These are phyloP conservation scores for Ophion obscuratus DNA, from an alignment of 2,888 invertebrate genomes.

Conservation along the genomic window DNA sequence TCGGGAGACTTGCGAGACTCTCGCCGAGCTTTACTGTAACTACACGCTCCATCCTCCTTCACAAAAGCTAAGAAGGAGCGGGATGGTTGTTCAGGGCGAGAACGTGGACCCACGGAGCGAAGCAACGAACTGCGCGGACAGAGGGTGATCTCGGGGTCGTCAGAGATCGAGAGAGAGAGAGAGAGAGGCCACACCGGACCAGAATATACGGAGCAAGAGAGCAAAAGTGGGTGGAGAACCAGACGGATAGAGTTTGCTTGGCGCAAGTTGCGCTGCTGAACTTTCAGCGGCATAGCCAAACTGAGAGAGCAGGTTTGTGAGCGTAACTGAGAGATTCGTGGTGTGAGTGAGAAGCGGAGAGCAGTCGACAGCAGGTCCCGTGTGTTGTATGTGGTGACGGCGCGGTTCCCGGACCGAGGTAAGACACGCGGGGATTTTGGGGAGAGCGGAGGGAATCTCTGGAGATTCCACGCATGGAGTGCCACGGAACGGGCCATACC, in stretches of 20 bases:
- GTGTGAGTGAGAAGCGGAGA: constrained; percentile 52
- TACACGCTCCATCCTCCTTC: constrained; percentile 53
- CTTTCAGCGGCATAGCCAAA: constrained; percentile 65
- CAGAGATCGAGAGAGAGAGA: constrained; percentile 55
- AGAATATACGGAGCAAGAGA: constrained; percentile 45
- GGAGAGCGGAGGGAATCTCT: constrained; percentile 76
- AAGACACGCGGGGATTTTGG: constrained; percentile 61
- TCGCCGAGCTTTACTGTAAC: constrained; percentile 47
- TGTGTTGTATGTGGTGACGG: constrained; percentile 68
- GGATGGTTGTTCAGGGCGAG: constrained; percentile 51
- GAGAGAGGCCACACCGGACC: constrained; percentile 28
- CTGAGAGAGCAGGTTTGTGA: constrained; percentile 61
- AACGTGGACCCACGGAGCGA: constrained; percentile 33
- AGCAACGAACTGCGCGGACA: constrained; percentile 38
- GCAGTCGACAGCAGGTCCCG: constrained; percentile 67
- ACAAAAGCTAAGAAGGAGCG: constrained; percentile 55
- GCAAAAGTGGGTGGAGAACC: constrained; percentile 54
- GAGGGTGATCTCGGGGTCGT: constrained; percentile 68
- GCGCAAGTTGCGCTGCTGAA: constrained; percentile 67
- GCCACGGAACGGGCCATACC: constrained; percentile 77
- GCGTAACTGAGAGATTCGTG: constrained; percentile 23
- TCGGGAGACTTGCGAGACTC: constrained; percentile 58
- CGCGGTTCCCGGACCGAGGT: constrained; percentile 67
- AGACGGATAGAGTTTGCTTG: constrained; percentile 67
- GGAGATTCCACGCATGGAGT: constrained; percentile 81